A percentile compares a stretch with the other conserved stretches of the same genome.
Conservation (phyloP, 1,140 invertebrate species). For the Eueides isabella region DNA sequence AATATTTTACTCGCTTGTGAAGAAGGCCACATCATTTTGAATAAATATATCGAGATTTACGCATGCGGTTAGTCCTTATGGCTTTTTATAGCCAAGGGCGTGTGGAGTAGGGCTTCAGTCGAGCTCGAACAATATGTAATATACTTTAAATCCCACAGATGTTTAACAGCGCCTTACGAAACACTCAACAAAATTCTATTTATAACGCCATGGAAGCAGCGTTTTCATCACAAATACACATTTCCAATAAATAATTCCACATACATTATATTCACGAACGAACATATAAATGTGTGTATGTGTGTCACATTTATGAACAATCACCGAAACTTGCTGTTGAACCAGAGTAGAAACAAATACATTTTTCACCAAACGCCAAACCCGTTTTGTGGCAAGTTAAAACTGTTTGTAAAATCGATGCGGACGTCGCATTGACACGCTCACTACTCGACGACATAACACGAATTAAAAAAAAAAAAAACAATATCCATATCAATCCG, state of each 20-base stretch:
- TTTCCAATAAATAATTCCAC: constrained; percentile 20
- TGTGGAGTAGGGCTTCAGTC: constrained; percentile 38
- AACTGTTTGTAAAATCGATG: constrained; percentile 39
- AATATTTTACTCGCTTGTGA: constrained; percentile 76
- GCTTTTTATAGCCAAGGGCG: constrained; percentile 37
- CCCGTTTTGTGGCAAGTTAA: constrained; percentile 20
- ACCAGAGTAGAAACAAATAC: constrained; percentile 26
- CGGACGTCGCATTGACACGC: background rate
- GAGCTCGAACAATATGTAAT: constrained; percentile 19
- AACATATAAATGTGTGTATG: background rate
- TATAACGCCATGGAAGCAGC: constrained; percentile 36
- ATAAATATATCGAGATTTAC: constrained; percentile 34
- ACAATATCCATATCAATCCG: background rate
- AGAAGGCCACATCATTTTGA: constrained; percentile 78
- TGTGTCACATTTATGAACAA: constrained; percentile 4
- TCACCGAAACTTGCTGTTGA: constrained; percentile 34
- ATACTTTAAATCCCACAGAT: constrained; percentile 31
- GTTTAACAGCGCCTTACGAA: constrained; percentile 38
- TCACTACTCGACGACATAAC: background rate
- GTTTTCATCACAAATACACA: constrained; percentile 8
- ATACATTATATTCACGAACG: background rate
- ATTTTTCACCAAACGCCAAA: constrained; percentile 26
- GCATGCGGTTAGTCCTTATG: constrained; percentile 33
- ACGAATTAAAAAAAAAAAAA: background rate
- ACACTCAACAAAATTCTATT: constrained; percentile 40